Conservation (phyloP, 2,888 invertebrate species). For the Dolomedes plantarius region DNA sequence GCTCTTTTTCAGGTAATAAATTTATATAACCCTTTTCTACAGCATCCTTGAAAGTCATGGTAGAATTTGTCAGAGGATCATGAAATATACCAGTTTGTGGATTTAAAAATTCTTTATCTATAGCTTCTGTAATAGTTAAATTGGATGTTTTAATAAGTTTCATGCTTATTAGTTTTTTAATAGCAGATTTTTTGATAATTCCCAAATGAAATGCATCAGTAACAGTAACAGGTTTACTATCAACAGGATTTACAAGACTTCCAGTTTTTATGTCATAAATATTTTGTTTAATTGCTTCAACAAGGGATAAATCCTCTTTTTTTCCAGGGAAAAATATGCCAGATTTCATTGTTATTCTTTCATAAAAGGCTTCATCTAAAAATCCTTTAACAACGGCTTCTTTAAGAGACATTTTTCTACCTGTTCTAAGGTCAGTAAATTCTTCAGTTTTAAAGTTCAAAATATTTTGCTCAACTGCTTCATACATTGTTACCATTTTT, state of each 20-base stretch:
- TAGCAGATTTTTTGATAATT: slow-evolving; percentile 49
- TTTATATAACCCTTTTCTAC: slow-evolving; percentile 79
- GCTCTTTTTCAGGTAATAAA: slow-evolving; percentile 66
- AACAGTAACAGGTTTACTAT: slow-evolving; percentile 83
- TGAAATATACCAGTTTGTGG: slow-evolving; percentile 83
- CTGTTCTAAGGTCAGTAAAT: slow-evolving; percentile 82
- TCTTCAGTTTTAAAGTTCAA: slow-evolving; percentile 86
- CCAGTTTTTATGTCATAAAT: slow-evolving; percentile 81
- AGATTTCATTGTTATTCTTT: slow-evolving; percentile 85
- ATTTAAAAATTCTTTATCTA: slow-evolving; percentile 77
- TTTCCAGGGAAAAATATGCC: slow-evolving; percentile 85
- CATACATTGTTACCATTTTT: slow-evolving; percentile 83
- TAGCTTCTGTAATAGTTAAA: slow-evolving; percentile 50
- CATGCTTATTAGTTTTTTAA: slow-evolving; percentile 48
- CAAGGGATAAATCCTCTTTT: slow-evolving; percentile 81
- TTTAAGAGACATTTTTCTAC: slow-evolving; percentile 60
- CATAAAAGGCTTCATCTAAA: slow-evolving; percentile 83
- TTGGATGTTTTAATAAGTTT: slow-evolving; percentile 39
- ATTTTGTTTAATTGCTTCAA: slow-evolving; percentile 86
- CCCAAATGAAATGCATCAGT: slow-evolving; percentile 78
- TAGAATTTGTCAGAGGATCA: slow-evolving; percentile 86
- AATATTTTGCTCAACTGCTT: slow-evolving; percentile 82
- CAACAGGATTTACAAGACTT: slow-evolving; percentile 84
- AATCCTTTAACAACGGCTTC: slow-evolving; percentile 81
- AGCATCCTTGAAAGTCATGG: slow-evolving; percentile 82